Evolutionary conservation across 2,113 vertebrate genomes (phyloP), one percentile per base, ranked within the genome.

Genomic region (Zosterops lateralis): DNA sequence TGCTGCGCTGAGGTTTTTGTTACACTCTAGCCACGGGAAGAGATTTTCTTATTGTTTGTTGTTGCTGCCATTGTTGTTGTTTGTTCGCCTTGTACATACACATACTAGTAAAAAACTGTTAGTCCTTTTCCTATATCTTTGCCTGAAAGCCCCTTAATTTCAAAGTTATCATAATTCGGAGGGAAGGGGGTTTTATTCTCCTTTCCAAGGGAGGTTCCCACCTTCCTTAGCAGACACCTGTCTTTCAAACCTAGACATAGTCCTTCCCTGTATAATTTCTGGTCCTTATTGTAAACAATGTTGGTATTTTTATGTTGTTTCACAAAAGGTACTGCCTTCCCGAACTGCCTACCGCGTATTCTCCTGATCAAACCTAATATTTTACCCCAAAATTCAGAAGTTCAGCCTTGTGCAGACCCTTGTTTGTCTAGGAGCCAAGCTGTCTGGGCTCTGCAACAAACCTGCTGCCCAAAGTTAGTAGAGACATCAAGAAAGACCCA

Each of bases 321-420:
- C 26, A 6, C 22, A 12, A 38, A 82, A 31, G 20, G 47, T 5
- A 44, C 38, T 9, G 36, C 56, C 25, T 36, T 72, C 32, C 17
- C 1, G 1, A 31, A 36, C 38, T 1, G 0, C 16, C 32, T 31
- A 36, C 8, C 38, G 20, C 1, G 0, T 44, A 61, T 36, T 44
- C 3, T 3, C 16, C 6, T 16, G 0, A 42, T 32, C 2, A 8
- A 62, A 62, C 26, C 32, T 45, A 45, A 18, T 26, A 4, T 38
- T 72, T 38, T 32, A 84, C 4, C n/a, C 26, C n/a, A 45, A 45
- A 72, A 45, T 54, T 62, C 67, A 26, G 13, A 21, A 36, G 21
- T 25, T 31, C 26, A 36, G 20, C 3, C 17, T 53, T 83, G 13
- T 26, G 32, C 10, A 45, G 26, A 25, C 56, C 38, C 10, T 19